Base-by-base conservation (phyloP, 2,113 vertebrate genomes). In the Anguilla rostrata region DNA sequence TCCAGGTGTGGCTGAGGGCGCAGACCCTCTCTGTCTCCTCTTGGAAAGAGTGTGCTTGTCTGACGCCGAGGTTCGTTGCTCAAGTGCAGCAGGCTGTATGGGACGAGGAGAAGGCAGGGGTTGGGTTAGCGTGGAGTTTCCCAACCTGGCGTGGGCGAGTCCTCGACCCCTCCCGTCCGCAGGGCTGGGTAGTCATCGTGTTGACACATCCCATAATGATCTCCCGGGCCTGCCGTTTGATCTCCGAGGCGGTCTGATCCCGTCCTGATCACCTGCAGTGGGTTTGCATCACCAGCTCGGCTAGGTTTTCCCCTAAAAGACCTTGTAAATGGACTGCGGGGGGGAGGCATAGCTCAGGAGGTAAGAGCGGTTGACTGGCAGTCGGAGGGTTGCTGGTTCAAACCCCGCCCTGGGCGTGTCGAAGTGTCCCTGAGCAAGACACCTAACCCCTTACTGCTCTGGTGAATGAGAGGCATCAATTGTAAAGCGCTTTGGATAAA, bases 241-340 rank as follows among this genome's bases (percentile, higher is more conserved):
- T 66, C 83, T 84, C 2, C 0, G 66, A 40, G 0, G 8, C 57
- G 15, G 22, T n/a, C 57, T 78, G 39, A 46, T 63, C 39, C 18
- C 9, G 60, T 46, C 56, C n/a, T 80, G n/a, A 39, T 71, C 34
- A 49, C 83, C 40, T 84, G 83, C 83, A 75, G 83, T 75, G 83
- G 75, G 83, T 20, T 43, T 78, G 83, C 63, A 5, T 75, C 83
- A 83, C 34, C 16, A n/a, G 14, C 43, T 8, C 6, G 29, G 82
- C 1, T 8, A 26, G 0, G 20, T 16, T 0, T 83, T 83, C 26
- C 26, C 53, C 15, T 34, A 34, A 34, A 34, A 34, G 34, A 34
- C 34, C 1, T 34, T 34, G 34, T 34, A 34, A 34, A 34, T 34
- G 34, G 34, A 34, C 34, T 34, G 34, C 34, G 34, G 34, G 34